These are phyloP conservation scores for Hermodice carunculata DNA, from an alignment of 2,888 invertebrate genomes.

Conservation along the genomic window DNA sequence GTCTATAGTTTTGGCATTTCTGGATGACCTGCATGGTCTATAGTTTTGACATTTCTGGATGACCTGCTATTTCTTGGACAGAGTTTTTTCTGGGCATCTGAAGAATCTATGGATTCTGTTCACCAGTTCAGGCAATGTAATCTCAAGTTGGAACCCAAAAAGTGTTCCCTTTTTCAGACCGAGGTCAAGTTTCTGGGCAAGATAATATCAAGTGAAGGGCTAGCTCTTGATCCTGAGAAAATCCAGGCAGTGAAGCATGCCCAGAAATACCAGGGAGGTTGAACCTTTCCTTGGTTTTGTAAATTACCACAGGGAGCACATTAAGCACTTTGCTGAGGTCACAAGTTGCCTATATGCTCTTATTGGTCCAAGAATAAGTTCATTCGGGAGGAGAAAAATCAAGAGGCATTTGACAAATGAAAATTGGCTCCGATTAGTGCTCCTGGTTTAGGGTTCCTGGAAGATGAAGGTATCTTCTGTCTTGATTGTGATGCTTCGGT, in stretches of 20 bases:
- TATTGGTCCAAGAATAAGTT: conserved; percentile 10
- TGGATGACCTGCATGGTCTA: too few relatives aligned
- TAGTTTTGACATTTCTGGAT: conserved; percentile 18
- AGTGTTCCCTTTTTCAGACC: conserved; percentile 32
- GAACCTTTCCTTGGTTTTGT: too few relatives aligned
- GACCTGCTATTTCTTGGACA: conserved; percentile 7
- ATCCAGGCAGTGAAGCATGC: conserved; percentile 27
- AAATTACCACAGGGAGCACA: too few relatives aligned
- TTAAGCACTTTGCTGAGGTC: conserved; percentile 27
- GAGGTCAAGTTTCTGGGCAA: conserved; percentile 34
- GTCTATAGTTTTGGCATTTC: background rate
- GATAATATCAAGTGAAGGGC: conserved; percentile 11
- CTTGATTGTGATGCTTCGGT: too few relatives aligned
- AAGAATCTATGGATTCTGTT: conserved; percentile 33
- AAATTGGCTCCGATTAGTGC: too few relatives aligned
- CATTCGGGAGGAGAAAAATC: too few relatives aligned
- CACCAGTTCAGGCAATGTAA: conserved; percentile 21
- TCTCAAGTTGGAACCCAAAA: conserved; percentile 34
- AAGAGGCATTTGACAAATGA: too few relatives aligned
- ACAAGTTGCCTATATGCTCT: conserved; percentile 28
- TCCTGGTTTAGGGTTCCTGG: too few relatives aligned
- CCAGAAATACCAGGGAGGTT: conserved; percentile 33
- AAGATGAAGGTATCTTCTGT: too few relatives aligned
- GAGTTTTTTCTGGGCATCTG: conserved; percentile 25
- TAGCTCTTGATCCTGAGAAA: conserved; percentile 22